Percentiles rank a stretch among this genome's conserved stretches.
Evolutionary conservation across 2,888 invertebrate genomes (phyloP).

Genomic region (Andrena dorsata): DNA sequence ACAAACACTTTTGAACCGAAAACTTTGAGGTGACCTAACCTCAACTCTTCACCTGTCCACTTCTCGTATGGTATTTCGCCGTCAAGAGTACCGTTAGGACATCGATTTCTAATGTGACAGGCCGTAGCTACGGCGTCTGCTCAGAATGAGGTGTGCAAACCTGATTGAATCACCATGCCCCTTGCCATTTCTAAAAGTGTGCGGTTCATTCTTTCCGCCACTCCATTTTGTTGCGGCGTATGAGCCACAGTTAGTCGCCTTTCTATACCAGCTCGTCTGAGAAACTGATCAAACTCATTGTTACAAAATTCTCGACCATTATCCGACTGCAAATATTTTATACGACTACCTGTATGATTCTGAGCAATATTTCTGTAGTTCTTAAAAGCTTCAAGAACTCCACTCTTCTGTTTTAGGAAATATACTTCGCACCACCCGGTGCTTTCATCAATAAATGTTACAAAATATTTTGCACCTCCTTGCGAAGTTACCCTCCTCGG

Average conservation of each 20-base stretch:
- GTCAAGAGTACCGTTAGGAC: slow-evolving; percentile 31
- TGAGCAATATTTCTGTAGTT: slow-evolving; percentile 8
- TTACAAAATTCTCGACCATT: slow-evolving; percentile 16
- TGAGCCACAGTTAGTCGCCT: neutral
- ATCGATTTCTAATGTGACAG: slow-evolving; percentile 46
- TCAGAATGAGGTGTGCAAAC: slow-evolving; percentile 55
- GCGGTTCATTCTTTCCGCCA: slow-evolving; percentile 73
- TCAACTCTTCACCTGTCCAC: slow-evolving; percentile 24
- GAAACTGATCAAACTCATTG: slow-evolving; percentile 4
- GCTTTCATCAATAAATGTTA: slow-evolving; percentile 20
- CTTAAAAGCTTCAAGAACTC: neutral
- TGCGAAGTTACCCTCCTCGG: neutral
- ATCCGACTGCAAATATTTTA: slow-evolving; percentile 12
- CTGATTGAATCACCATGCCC: slow-evolving; percentile 67
- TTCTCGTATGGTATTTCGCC: slow-evolving; percentile 45
- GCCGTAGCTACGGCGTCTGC: slow-evolving; percentile 49
- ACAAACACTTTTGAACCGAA: slow-evolving; percentile 10
- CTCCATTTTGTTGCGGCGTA: slow-evolving; percentile 66
- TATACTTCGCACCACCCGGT: slow-evolving; percentile 11
- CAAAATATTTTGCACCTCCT: slow-evolving; percentile 5
- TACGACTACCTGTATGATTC: slow-evolving; percentile 9
- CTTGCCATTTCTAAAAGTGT: slow-evolving; percentile 72
- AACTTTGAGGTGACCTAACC: neutral
- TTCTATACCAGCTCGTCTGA: slow-evolving; percentile 9
- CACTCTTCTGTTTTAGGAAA: slow-evolving; percentile 5